Percentiles rank a stretch among this genome's conserved stretches.
phyloP scores from a whole-genome alignment of 30 jellyfish, hydroid and myxozoan genomes.

The Aurelia coerulea region DNA sequence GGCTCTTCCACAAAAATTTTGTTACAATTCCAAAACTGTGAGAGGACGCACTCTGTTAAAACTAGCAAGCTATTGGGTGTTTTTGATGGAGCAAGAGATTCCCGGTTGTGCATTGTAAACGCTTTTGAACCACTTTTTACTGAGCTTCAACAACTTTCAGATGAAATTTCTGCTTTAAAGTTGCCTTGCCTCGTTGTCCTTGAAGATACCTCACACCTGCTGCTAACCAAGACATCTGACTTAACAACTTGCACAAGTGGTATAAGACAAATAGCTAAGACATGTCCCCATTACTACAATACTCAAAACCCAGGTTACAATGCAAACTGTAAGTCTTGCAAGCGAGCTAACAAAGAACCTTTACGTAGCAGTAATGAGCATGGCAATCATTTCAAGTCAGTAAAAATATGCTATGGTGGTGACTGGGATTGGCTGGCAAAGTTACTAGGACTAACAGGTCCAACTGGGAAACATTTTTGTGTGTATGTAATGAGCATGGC shows the following conservation, averaged over 20 bases:
- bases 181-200: neutral
- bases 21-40: no score
- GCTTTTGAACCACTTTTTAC: no score
- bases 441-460: no score
- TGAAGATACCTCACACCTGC: neutral
- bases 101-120: no score
- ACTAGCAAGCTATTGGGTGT: no score
- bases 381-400: neutral
- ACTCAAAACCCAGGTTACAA: neutral
- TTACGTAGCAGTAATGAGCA: neutral
- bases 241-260: neutral
- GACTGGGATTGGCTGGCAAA: no score
- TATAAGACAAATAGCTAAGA: neutral
- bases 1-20: no score
- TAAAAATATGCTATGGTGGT: constrained; percentile 1
- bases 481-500: no score
- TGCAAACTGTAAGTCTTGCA: neutral
- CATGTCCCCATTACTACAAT: neutral
- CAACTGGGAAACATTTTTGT: no score
- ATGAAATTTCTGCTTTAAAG: neutral
- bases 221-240: neutral
- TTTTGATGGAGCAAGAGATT: no score
- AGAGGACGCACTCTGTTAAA: no score
- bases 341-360: neutral
- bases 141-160: neutral